Evolutionary conservation across 2,797 vertebrate species (phyloP).

Genomic region (Bradypus variegatus): DNA sequence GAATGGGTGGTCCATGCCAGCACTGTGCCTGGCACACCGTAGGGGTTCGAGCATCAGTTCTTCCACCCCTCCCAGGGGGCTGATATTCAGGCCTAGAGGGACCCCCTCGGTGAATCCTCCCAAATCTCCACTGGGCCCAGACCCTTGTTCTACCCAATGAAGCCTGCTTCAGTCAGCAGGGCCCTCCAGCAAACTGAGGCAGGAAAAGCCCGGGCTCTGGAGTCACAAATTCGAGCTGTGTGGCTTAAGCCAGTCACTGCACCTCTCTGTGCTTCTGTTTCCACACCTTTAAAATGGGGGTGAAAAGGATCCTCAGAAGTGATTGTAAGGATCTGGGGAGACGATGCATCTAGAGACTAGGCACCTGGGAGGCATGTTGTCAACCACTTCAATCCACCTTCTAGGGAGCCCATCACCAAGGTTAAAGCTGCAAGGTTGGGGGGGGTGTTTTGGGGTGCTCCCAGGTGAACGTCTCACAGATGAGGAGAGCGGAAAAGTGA

Average conservation of each 20-base stretch:
- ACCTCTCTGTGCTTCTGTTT: not conserved
- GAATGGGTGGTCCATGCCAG: accelerated
- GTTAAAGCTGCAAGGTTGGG: too few relatives aligned
- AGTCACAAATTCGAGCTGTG: not conserved
- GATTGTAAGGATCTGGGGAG: not conserved
- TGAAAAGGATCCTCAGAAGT: too few relatives aligned
- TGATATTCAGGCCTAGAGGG: not conserved
- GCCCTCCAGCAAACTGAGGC: not conserved
- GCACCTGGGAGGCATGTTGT: too few relatives aligned
- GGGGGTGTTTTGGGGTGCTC: too few relatives aligned
- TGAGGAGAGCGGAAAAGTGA: too few relatives aligned
- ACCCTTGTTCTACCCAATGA: not conserved
- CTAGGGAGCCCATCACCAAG: too few relatives aligned
- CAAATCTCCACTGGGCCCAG: too few relatives aligned
- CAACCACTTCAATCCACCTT: not conserved
- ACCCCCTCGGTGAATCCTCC: accelerated
- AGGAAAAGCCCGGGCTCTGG: accelerated
- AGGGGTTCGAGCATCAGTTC: not conserved
- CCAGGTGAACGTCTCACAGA: too few relatives aligned
- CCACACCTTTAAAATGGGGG: not conserved
- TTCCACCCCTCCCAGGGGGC: too few relatives aligned
- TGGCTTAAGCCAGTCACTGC: not conserved
- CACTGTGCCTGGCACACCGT: accelerated
- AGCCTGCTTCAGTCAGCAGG: not conserved
- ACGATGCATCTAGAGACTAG: not conserved